Evolutionary conservation across 2,113 vertebrate species (phyloP).

Genomic region (Chloroceryle aenea): DNA sequence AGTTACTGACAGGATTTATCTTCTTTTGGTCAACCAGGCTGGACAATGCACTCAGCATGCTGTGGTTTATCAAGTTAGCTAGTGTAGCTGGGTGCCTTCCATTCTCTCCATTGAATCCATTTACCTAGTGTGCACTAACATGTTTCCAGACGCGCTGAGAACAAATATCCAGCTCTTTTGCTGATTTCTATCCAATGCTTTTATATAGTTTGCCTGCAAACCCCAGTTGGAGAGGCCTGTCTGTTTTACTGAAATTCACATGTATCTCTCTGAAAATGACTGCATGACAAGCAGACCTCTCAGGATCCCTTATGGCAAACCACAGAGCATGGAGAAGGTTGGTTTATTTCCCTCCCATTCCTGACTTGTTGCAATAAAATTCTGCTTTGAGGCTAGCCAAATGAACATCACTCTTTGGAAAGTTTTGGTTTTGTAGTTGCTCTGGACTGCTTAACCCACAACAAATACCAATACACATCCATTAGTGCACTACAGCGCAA

Average conservation of each 20-base stretch:
- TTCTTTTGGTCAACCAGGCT: not conserved
- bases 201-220: not conserved
- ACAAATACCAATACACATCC: not conserved
- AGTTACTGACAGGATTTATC: not conserved
- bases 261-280: slow-evolving; percentile 14
- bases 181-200: not conserved
- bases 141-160: not conserved
- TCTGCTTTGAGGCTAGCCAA: not conserved
- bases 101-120: slow-evolving; percentile 6
- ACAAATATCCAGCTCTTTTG: not conserved
- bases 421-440: not conserved
- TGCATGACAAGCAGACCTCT: not conserved
- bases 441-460: not conserved
- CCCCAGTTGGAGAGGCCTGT: not conserved
- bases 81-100: slow-evolving; percentile 21
- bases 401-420: not conserved
- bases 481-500: not conserved
- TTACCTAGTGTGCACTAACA: slow-evolving; percentile 3
- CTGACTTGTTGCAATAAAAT: not conserved
- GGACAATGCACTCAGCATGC: not conserved
- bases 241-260: slow-evolving; percentile 26
- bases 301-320: not conserved
- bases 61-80: not conserved
- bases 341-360: not conserved
- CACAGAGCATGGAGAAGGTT: not conserved